A percentile compares a stretch with the other conserved stretches of the same genome.
Evolutionary conservation across 2,797 vertebrate genomes (phyloP).

Genomic region (Lepus oiostolus): DNA sequence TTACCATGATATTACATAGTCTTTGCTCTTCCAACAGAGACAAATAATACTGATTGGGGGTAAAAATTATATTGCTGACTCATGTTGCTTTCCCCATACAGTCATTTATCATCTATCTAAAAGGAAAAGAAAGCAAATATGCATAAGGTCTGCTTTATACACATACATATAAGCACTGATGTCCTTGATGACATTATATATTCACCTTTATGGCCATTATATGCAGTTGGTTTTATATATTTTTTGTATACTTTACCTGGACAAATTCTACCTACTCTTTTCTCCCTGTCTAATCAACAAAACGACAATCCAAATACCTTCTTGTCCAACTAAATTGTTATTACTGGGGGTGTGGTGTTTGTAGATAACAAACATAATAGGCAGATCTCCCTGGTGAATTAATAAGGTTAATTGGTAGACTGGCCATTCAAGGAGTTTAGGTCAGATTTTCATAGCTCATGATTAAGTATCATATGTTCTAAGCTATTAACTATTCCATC

Average conservation of each 20-base stretch:
- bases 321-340: background rate
- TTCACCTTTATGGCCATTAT: background rate
- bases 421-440: slow-evolving; percentile 66
- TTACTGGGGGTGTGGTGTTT: background rate
- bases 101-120: slow-evolving; percentile 42
- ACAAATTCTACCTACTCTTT: slow-evolving; percentile 21
- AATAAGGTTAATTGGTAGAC: slow-evolving; percentile 68
- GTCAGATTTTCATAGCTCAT: slow-evolving; percentile 59
- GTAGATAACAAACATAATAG: slow-evolving; percentile 40
- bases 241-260: slow-evolving; percentile 15
- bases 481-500: slow-evolving; percentile 41
- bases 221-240: background rate
- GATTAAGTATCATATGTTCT: slow-evolving; percentile 68
- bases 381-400: slow-evolving; percentile 32
- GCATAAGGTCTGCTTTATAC: background rate
- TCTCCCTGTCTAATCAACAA: background rate
- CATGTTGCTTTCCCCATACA: background rate
- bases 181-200: background rate
- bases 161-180: background rate
- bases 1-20: background rate
- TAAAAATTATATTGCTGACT: slow-evolving; percentile 37
- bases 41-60: background rate
- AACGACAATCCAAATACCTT: background rate
- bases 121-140: slow-evolving; percentile 27
- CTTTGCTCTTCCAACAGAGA: slow-evolving; percentile 35